Evolutionary conservation across 2,113 vertebrate species (phyloP).

Genomic region (Bujurquina vittata): DNA sequence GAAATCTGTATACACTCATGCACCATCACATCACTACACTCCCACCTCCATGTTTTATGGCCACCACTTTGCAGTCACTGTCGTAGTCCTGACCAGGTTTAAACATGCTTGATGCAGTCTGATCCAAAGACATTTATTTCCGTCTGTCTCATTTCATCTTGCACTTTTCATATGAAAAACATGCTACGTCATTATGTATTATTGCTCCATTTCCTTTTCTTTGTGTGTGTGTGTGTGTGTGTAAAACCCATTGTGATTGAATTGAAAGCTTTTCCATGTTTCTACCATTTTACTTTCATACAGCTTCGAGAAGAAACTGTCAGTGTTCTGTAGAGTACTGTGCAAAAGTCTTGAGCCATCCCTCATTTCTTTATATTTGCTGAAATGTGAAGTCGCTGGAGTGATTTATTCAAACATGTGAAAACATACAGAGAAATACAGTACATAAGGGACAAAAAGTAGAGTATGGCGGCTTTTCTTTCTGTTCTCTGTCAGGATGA

Average conservation of each 20-base stretch:
- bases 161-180: background rate
- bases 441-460: background rate
- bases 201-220: background rate
- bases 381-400: background rate
- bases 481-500: background rate
- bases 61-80: background rate
- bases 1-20: background rate
- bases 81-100: background rate
- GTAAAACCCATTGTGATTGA: background rate
- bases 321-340: background rate
- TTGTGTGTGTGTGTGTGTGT: background rate
- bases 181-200: background rate
- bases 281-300: background rate
- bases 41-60: background rate
- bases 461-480: background rate
- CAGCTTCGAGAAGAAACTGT: background rate
- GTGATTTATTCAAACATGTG: background rate
- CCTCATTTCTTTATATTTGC: background rate
- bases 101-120: background rate
- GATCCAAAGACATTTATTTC: background rate
- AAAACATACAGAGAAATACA: background rate
- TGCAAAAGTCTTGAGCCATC: background rate
- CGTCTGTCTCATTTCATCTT: background rate
- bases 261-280: background rate
- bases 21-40: background rate